Conservation (phyloP, 1,140 invertebrate genomes). For the Brevipalpus yothersi region DNA sequence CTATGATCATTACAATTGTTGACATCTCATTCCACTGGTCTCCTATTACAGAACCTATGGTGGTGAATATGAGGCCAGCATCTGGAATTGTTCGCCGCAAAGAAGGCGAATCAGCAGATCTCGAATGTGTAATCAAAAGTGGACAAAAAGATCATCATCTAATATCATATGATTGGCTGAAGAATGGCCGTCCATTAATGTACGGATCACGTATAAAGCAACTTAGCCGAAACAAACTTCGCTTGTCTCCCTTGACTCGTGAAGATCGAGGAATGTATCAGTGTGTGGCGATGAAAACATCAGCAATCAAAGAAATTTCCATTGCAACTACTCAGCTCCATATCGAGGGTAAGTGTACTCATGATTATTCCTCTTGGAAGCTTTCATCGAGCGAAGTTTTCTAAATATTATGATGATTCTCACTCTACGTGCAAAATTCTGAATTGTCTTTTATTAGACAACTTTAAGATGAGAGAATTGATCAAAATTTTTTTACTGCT, state of each 20-base stretch:
- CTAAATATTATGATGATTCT: neutral
- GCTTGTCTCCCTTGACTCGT: constrained; percentile 17
- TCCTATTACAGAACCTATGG: neutral
- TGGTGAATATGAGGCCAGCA: neutral
- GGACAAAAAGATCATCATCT: neutral
- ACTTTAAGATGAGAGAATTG: neutral
- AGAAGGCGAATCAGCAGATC: neutral
- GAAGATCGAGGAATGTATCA: constrained; percentile 25
- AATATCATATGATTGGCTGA: neutral
- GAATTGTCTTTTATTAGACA: neutral
- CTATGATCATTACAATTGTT: neutral
- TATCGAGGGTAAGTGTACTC: constrained; percentile 20
- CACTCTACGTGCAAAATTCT: neutral
- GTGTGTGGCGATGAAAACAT: constrained; percentile 20
- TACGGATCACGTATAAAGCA: neutral
- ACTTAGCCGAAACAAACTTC: constrained; percentile 8
- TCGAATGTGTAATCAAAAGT: neutral
- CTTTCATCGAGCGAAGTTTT: neutral
- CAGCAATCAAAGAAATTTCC: constrained; percentile 14
- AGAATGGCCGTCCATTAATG: neutral
- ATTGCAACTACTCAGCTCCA: constrained; percentile 20
- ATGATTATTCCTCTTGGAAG: neutral
- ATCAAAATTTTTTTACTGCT: neutral
- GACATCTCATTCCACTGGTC: no score
- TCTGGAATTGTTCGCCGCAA: neutral